These are phyloP conservation scores for Colaptes auratus DNA, from an alignment of 2,113 vertebrate genomes.

Conservation along the genomic window DNA sequence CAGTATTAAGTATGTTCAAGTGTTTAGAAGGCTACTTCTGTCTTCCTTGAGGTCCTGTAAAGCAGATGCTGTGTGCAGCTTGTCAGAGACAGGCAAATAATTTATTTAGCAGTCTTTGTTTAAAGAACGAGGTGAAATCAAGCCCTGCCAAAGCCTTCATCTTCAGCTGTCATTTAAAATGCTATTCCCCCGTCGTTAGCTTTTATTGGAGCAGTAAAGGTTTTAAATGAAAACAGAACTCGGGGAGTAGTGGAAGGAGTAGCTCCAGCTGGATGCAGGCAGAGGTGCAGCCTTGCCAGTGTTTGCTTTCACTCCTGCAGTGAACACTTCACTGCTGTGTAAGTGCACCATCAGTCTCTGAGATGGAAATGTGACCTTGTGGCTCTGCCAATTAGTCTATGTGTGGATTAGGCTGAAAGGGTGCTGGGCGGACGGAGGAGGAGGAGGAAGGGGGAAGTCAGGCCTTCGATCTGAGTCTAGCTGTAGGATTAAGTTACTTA, in stretches of 20 bases:
- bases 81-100: neutral
- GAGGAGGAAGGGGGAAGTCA: neutral
- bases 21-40: neutral
- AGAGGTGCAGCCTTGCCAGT: neutral
- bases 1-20: neutral
- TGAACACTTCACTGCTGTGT: neutral
- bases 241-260: neutral
- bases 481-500: neutral
- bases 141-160: neutral
- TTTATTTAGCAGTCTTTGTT: neutral
- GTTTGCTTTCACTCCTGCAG: neutral
- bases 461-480: neutral
- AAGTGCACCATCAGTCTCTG: neutral
- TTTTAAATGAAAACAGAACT: neutral
- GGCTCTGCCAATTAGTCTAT: neutral
- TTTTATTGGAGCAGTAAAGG: neutral
- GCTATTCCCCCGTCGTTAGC: neutral
- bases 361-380: neutral
- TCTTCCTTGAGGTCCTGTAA: neutral
- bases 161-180: neutral
- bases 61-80: neutral
- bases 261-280: neutral
- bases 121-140: neutral
- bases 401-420: neutral
- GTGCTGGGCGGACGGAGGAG: neutral